Base-by-base conservation (phyloP, 1,140 invertebrate species). In the Caenorhabditis tropicalis region DNA sequence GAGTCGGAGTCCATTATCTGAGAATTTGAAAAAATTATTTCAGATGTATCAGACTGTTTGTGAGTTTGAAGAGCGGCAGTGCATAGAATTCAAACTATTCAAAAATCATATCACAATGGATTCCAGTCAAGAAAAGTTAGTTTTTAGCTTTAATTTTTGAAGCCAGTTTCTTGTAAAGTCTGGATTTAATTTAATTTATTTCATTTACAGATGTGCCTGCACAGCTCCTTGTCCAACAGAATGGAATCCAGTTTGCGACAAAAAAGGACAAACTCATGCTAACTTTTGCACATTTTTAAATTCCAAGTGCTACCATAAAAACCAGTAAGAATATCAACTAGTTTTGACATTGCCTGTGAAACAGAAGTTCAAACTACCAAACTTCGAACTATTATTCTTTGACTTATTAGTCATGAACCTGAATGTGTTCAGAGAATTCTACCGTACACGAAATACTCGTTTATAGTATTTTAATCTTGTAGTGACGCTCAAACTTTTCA, bases 101-200 rank as follows among this genome's bases (percentile, higher is more conserved):
- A 74, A 74, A 43, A 74, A 74, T 74, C 65, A 74, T 74, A 74
- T 74, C n/a, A 36, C 65, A 21, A 74, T 74, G 65, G 65, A 74
- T 19, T 74, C 36, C 1, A 74, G 65, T 46, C 65, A 74, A 74
- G 65, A 74, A 43, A 74, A 74, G 65, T 46, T 21, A 24, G 65
- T 21, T n/a, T 21, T 9, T 19, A 19, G 19, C 15, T 29, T 36
- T 4, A 21, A n/a, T n/a, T 51, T 51, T 43, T 43, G 39, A 43
- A 43, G 39, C 5, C 39, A 43, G 39, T 43, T 43, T 12, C 12
- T 43, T 43, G 39, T 12, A 6, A 43, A 43, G 39, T 43, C 39
- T n/a, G n/a, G n/a, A n/a, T n/a, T 5, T 43, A 43, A 5, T 43
- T 43, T 12, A 43, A 43, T 51, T n/a, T n/a, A 19, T n/a, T 19